Conservation (phyloP, 2,888 invertebrate genomes). For the Pseudococcus longispinus region DNA sequence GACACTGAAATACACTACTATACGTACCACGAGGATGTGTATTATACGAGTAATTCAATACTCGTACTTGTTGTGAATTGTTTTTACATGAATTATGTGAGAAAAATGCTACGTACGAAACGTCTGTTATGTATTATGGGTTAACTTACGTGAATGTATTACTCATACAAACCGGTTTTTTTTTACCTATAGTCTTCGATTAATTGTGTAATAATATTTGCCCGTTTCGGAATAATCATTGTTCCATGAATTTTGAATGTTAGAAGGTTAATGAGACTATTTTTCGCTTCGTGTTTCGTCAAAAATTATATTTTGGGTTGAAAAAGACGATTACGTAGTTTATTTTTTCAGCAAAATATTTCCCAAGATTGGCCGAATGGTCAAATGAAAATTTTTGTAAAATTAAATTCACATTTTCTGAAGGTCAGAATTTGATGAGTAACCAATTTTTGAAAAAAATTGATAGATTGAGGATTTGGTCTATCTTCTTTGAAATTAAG, state of each 20-base stretch:
- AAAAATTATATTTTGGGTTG: too few species aligned
- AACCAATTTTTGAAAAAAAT: too few species aligned
- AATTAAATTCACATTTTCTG: too few species aligned
- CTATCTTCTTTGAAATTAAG: neutral
- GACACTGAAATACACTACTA: neutral
- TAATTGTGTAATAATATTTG: slow-evolving; percentile 1
- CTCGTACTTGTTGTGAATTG: slow-evolving; percentile 4
- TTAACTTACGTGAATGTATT: slow-evolving; percentile 15
- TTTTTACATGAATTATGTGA: slow-evolving; percentile 1
- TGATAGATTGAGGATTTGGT: too few species aligned
- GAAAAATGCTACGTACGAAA: slow-evolving; percentile 13
- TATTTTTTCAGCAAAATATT: too few species aligned
- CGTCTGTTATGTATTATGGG: slow-evolving; percentile 1
- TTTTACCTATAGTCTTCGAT: neutral
- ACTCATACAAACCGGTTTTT: slow-evolving; percentile 41
- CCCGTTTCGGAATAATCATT: neutral
- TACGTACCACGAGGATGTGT: neutral
- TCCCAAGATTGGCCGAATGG: too few species aligned
- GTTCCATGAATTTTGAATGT: neutral
- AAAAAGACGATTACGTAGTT: too few species aligned
- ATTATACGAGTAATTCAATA: neutral
- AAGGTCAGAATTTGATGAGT: too few species aligned
- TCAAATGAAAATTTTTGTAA: too few species aligned
- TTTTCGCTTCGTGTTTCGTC: neutral
- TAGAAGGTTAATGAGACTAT: neutral